A percentile compares a stretch with the other conserved stretches of the same genome.
These are phyloP conservation scores for Agonum fuliginosum DNA, from an alignment of 2,888 invertebrate species.

Conservation along the genomic window DNA sequence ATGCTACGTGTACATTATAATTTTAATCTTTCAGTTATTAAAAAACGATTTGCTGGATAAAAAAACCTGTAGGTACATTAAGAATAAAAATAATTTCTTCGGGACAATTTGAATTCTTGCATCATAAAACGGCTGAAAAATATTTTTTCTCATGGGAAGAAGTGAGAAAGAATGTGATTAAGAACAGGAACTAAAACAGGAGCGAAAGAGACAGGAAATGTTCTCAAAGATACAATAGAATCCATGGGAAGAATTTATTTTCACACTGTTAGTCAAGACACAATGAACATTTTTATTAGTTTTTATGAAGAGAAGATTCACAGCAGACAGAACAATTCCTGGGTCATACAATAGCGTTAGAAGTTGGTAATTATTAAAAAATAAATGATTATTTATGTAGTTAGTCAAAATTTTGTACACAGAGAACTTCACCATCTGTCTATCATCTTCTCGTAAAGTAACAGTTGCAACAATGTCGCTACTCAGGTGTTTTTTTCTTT, in stretches of 20 bases:
- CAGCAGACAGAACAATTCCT: not conserved
- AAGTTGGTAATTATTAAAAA: not conserved
- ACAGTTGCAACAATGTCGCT: slow-evolving; percentile 39
- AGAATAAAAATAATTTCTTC: slow-evolving; percentile 19
- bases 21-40: slow-evolving; percentile 19
- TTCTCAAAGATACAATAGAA: slow-evolving; percentile 55
- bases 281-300: slow-evolving; percentile 24
- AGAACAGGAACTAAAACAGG: slow-evolving; percentile 32
- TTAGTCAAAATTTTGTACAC: not conserved
- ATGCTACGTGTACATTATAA: not conserved
- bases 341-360: not conserved
- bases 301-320: not conserved
- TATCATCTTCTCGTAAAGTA: not conserved
- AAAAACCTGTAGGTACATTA: not conserved
- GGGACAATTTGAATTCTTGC: slow-evolving; percentile 13
- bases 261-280: slow-evolving; percentile 13
- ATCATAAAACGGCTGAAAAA: slow-evolving; percentile 16
- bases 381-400: not conserved
- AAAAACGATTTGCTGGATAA: slow-evolving; percentile 33
- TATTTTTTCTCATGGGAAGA: slow-evolving; percentile 50
- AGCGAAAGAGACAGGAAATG: slow-evolving; percentile 28
- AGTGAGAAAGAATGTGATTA: slow-evolving; percentile 43
- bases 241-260: slow-evolving; percentile 45
- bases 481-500: slow-evolving; percentile 33
- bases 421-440: not conserved